Conservation (phyloP, 2,113 vertebrate species). For the Coptodon bakossiorum region DNA sequence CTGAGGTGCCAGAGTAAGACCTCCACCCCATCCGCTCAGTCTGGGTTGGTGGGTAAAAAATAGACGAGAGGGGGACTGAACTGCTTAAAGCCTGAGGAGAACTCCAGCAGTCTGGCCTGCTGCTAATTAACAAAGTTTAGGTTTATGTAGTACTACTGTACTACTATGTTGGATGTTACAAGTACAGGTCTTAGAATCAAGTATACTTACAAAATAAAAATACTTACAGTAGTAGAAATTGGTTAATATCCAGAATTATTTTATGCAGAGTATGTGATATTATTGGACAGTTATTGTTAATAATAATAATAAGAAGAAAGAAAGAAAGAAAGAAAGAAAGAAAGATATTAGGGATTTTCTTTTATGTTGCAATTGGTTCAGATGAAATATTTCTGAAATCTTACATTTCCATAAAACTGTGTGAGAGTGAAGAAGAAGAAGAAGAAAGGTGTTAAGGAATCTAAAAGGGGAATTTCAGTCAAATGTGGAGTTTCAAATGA, state of each 20-base stretch:
- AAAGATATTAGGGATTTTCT: fast-evolving
- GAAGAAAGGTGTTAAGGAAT: not conserved
- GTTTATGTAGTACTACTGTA: not conserved
- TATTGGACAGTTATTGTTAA: not conserved
- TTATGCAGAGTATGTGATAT: not conserved
- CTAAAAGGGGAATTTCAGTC: not conserved
- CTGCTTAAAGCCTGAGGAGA: not conserved
- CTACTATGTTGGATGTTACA: fast-evolving
- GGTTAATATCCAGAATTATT: fast-evolving
- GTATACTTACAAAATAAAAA: fast-evolving
- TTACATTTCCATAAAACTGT: not conserved
- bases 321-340: not conserved
- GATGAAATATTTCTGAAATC: not conserved
- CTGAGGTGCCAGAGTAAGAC: conserved; percentile 31
- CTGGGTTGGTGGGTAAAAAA: not conserved
- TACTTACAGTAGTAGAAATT: fast-evolving
- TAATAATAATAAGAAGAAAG: not conserved
- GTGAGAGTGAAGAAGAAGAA: not conserved
- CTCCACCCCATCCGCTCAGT: not conserved
- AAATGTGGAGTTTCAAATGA: not conserved
- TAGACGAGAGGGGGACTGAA: not conserved
- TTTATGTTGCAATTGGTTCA: not conserved
- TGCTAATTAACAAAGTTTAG: not conserved
- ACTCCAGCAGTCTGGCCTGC: not conserved
- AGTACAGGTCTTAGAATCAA: not conserved